phyloP scores from a whole-genome alignment of 2,888 invertebrate species.

The Agonopterix heracliana region DNA sequence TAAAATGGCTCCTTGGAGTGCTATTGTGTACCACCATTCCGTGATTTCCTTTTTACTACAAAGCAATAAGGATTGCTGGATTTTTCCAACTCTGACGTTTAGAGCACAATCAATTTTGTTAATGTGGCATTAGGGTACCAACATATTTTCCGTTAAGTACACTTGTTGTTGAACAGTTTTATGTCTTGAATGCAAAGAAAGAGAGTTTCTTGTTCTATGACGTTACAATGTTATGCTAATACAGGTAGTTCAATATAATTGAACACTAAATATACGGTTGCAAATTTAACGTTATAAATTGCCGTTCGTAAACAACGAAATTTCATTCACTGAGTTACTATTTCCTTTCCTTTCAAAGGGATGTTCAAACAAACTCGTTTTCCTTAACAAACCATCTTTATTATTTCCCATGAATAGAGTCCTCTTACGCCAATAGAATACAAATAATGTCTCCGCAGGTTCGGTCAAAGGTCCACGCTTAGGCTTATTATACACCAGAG shows the following conservation, averaged over 20 bases:
- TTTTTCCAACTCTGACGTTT: slow-evolving; percentile 1
- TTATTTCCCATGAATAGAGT: slow-evolving; percentile 5
- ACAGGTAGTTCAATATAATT: background rate
- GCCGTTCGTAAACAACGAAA: too few relatives aligned
- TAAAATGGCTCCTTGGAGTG: slow-evolving; percentile 9
- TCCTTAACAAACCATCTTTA: background rate
- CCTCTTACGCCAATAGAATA: slow-evolving; percentile 14
- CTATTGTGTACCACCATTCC: slow-evolving; percentile 7
- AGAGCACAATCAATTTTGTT: slow-evolving; percentile 4
- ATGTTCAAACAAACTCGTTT: background rate
- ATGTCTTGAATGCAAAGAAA: background rate
- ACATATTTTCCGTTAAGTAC: background rate
- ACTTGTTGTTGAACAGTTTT: background rate
- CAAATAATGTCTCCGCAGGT: slow-evolving; percentile 32
- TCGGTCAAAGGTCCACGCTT: slow-evolving; percentile 35
- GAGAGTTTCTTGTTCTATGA: too few relatives aligned
- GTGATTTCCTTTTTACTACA: slow-evolving; percentile 8
- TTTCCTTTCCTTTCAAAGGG: too few relatives aligned
- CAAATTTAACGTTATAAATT: background rate
- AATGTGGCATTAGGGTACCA: slow-evolving; percentile 1
- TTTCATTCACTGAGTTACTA: too few relatives aligned
- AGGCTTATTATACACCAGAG: background rate
- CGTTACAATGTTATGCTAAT: too few relatives aligned
- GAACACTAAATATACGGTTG: background rate
- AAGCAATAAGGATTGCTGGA: slow-evolving; percentile 1